Percentiles rank a stretch among this genome's conserved stretches.
Conservation (phyloP, 2,888 invertebrate genomes). For the Gnatocerus cornutus region DNA sequence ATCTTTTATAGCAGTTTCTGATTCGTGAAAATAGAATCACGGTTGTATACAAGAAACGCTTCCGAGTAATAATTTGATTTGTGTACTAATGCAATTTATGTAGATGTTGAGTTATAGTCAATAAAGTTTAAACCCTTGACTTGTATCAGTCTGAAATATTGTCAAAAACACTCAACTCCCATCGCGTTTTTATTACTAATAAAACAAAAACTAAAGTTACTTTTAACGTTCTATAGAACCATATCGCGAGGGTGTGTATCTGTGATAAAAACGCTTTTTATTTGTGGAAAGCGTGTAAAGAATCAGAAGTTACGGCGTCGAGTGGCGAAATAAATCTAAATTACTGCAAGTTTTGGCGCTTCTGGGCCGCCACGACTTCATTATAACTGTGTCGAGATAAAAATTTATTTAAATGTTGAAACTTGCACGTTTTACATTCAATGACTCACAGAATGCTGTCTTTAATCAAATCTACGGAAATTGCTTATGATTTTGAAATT, state of each 20-base stretch:
- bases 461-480: slow-evolving; percentile 5
- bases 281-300: slow-evolving; percentile 40
- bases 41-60: slow-evolving; percentile 31
- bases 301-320: slow-evolving; percentile 42
- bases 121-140: slow-evolving; percentile 40
- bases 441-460: slow-evolving; percentile 9
- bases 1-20: slow-evolving; percentile 28
- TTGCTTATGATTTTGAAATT: slow-evolving; percentile 26
- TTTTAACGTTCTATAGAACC: slow-evolving; percentile 24
- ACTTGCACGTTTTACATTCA: slow-evolving; percentile 18
- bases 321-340: slow-evolving; percentile 49
- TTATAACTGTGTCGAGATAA: slow-evolving; percentile 43
- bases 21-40: slow-evolving; percentile 25
- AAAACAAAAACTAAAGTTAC: slow-evolving; percentile 31
- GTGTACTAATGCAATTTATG: slow-evolving; percentile 32
- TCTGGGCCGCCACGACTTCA: slow-evolving; percentile 43
- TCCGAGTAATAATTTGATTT: slow-evolving; percentile 36
- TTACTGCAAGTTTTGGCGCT: slow-evolving; percentile 39
- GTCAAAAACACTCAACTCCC: slow-evolving; percentile 18
- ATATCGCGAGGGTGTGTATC: slow-evolving; percentile 35
- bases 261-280: slow-evolving; percentile 41
- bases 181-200: slow-evolving; percentile 25
- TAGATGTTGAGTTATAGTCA: slow-evolving; percentile 41
- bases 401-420: slow-evolving; percentile 45
- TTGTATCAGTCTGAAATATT: slow-evolving; percentile 2